Evolutionary conservation across 2,113 vertebrate genomes (phyloP).

Genomic region (Pristiophorus japonicus): DNA sequence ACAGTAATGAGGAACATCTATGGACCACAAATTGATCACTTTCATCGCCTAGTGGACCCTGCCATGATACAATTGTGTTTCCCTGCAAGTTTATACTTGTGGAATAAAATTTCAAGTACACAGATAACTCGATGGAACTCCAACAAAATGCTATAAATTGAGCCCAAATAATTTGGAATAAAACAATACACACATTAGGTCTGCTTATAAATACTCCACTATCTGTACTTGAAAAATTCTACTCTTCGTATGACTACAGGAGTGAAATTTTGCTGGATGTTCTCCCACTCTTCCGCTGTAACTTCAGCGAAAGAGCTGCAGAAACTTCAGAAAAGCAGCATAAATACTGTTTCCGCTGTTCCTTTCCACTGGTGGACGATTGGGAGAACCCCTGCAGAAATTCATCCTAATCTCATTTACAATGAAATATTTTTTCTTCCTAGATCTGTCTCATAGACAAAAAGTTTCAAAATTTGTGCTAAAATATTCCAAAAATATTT

Average conservation of each 20-base stretch:
- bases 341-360: not conserved
- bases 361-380: not conserved
- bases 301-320: not conserved
- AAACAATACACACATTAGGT: not conserved
- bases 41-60: not conserved
- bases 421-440: not conserved
- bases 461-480: not conserved
- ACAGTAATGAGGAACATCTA: not conserved
- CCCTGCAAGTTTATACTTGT: no score
- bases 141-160: no score
- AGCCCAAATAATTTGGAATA: no score
- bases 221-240: not conserved
- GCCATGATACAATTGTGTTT: not conserved
- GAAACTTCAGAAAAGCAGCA: not conserved
- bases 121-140: no score
- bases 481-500: not conserved
- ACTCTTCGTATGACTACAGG: not conserved
- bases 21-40: not conserved
- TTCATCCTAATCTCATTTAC: not conserved
- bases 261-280: not conserved
- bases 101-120: no score
- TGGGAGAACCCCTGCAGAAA: not conserved
- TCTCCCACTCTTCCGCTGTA: not conserved
- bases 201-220: not conserved
- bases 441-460: not conserved